Evolutionary conservation across 2,797 vertebrate genomes (phyloP).

Genomic region (Chromobotia macracanthus): DNA sequence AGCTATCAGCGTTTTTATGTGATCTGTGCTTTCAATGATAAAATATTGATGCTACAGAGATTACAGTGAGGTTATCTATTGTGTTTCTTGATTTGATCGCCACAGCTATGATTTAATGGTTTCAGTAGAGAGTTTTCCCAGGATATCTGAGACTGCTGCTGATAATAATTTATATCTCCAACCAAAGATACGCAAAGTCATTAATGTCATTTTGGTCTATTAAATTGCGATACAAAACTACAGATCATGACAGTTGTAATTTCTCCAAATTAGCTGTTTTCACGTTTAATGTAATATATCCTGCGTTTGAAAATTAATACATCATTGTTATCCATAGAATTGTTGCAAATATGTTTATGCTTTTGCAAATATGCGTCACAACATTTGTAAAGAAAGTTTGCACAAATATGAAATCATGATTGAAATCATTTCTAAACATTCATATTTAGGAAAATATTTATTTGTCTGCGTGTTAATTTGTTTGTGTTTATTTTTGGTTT

Average conservation of each 20-base stretch:
- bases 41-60: constrained; percentile 62
- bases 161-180: constrained; percentile 60
- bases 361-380: not conserved
- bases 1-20: constrained; percentile 69
- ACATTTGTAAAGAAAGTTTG: not conserved
- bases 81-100: constrained; percentile 61
- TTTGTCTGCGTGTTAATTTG: not conserved
- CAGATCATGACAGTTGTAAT: constrained; percentile 1
- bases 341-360: not conserved
- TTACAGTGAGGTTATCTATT: constrained; percentile 56
- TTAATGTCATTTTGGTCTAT: constrained; percentile 62
- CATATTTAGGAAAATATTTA: not conserved
- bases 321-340: not conserved
- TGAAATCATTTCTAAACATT: too few relatives aligned
- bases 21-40: constrained; percentile 71
- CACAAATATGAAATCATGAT: too few relatives aligned
- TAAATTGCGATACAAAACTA: constrained; percentile 37
- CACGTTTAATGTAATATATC: too few relatives aligned
- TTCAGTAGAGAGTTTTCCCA: constrained; percentile 25
- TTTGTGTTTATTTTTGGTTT: constrained; percentile 26
- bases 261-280: not conserved
- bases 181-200: constrained; percentile 46
- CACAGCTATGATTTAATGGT: constrained; percentile 58
- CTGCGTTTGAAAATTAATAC: not conserved
- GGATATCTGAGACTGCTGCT: constrained; percentile 58